Base-by-base conservation (phyloP, 2,113 vertebrate genomes). In the Ctenodactylus gundi region DNA sequence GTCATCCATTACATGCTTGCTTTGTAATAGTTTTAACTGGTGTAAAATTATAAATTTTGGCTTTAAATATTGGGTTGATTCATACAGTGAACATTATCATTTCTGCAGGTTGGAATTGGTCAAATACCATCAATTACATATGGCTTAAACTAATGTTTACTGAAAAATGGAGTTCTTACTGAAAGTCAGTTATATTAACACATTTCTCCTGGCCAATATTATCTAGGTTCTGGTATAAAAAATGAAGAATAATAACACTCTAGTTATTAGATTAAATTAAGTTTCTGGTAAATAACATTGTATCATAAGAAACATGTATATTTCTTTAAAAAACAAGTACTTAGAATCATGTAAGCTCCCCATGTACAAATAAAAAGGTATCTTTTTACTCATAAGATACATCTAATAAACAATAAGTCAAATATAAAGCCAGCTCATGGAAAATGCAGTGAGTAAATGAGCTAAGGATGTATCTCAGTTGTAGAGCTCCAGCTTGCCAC, bases 321-420 rank as follows among this genome's bases (percentile, higher is more conserved):
- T 39, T 82, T 86, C 41, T 58, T 36, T 90, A 65, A 93, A 94
- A n/a, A 85, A 76, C 41, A 75, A 83, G 23, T 77, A 82, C 72
- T 89, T 77, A 9, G 64, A 85, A 92, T 90, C 65, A 58, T 15
- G 85, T 31, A 88, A 51, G 5, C 36, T 8, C 14, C 75, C 25
- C 6, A 51, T 6, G 15, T 87, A 78, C 49, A 95, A 93, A 81
- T 85, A 29, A 93, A 76, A 82, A 51, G 2, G 60, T 67, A 9
- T 93, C 88, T 94, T 3, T 25, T 85, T 68, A 76, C 9, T 86
- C 70, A 68, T 62, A 9, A 94, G 68, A 18, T 7, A 67, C 80
- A 7, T 73, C 51, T 3, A 51, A 68, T 70, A 82, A 80, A 53
- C 41, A 90, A 53, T 46, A 85, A 75, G 49, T 88, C 55, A 78